phyloP scores from a whole-genome alignment of 2,888 invertebrate genomes.

The Sycophila texana region DNA sequence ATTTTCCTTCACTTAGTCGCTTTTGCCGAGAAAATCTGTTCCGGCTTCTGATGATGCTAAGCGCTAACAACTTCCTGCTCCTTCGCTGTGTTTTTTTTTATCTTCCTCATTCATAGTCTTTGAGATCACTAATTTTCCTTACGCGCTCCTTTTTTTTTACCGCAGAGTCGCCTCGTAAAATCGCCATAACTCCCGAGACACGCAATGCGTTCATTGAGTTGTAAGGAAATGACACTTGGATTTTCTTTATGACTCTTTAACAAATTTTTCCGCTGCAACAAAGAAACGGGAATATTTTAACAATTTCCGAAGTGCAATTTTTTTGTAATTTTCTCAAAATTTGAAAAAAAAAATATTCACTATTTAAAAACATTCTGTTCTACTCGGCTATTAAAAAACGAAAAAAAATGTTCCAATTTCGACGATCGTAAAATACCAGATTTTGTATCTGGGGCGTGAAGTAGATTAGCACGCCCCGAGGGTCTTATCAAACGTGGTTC shows the following conservation, averaged over 20 bases:
- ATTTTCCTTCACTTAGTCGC: conserved; percentile 27
- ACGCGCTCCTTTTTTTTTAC: neutral
- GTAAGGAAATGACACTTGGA: conserved; percentile 13
- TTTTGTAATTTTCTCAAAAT: no score
- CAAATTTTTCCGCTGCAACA: neutral
- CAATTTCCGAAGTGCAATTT: no score
- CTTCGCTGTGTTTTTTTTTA: conserved; percentile 6
- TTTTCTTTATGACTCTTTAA: conserved; percentile 1
- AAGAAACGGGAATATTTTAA: no score
- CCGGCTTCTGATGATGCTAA: conserved; percentile 23
- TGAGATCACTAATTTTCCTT: conserved; percentile 18
- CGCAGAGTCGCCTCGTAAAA: conserved; percentile 1
- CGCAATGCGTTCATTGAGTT: neutral
- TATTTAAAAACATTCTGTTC: no score
- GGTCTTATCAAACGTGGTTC: no score
- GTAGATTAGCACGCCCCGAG: no score
- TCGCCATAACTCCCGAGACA: conserved; percentile 8
- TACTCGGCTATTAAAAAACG: no score
- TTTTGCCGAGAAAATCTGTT: conserved; percentile 34
- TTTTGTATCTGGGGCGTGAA: no score
- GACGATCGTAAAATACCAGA: no score
- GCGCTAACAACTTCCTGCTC: conserved; percentile 40
- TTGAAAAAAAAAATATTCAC: no score
- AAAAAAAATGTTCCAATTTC: no score
- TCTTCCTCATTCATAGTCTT: conserved; percentile 9